phyloP scores from a whole-genome alignment of 2,888 invertebrate genomes.

The Orthosia gracilis region DNA sequence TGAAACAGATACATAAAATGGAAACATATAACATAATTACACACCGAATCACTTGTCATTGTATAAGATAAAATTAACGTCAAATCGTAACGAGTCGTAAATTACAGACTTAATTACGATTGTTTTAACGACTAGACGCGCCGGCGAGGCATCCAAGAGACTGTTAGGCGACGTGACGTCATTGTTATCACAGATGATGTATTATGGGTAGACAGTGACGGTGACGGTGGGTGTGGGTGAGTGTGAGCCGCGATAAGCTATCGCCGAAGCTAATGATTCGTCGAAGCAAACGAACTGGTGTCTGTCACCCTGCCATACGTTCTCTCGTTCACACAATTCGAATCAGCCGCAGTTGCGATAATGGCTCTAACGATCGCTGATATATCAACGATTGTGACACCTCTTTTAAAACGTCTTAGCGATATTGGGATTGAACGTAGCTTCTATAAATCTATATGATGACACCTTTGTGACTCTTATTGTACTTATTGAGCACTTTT shows the following conservation, averaged over 20 bases:
- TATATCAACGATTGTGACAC: constrained; percentile 40
- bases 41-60: constrained; percentile 74
- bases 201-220: constrained; percentile 71
- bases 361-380: constrained; percentile 50
- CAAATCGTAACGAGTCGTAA: constrained; percentile 78
- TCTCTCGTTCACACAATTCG: constrained; percentile 54
- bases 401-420: constrained; percentile 32
- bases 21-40: constrained; percentile 69
- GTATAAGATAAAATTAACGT: constrained; percentile 77
- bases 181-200: constrained; percentile 80
- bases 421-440: constrained; percentile 27
- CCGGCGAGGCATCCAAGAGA: constrained; percentile 68
- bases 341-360: constrained; percentile 52
- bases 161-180: constrained; percentile 75
- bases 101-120: constrained; percentile 83
- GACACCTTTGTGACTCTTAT: background rate
- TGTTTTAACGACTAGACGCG: constrained; percentile 81
- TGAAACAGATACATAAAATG: constrained; percentile 55
- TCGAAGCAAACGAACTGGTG: constrained; percentile 72
- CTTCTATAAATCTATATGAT: constrained; percentile 9
- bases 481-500: background rate
- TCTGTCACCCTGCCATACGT: constrained; percentile 69
- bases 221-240: constrained; percentile 62
- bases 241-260: constrained; percentile 72
- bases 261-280: constrained; percentile 76